Percentiles rank a stretch among this genome's conserved stretches.
Evolutionary conservation across 1,140 invertebrate species (phyloP).

Genomic region (Drosophila prosaltans): DNA sequence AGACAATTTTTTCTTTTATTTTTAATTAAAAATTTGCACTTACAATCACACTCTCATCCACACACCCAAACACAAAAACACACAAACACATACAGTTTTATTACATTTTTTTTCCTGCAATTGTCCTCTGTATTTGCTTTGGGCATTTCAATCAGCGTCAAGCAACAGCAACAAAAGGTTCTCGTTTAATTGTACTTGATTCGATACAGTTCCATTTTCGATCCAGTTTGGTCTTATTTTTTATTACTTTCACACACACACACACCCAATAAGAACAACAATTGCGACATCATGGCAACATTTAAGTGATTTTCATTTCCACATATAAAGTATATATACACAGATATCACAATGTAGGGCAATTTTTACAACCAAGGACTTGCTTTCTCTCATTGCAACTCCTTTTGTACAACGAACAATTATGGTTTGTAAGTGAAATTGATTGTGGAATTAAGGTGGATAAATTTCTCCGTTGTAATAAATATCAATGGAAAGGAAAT

Average conservation of each 20-base stretch:
- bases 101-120: conserved; percentile 3
- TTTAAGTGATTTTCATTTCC: conserved; percentile 44
- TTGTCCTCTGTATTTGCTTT: conserved; percentile 17
- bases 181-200: conserved; percentile 24
- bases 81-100: conserved; percentile 1
- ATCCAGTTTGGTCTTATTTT: conserved; percentile 15
- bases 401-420: conserved; percentile 5
- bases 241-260: conserved; percentile 14
- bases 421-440: conserved; percentile 22
- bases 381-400: neutral
- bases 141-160: conserved; percentile 10
- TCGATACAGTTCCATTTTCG: conserved; percentile 8
- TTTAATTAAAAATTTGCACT: neutral
- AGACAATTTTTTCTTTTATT: neutral
- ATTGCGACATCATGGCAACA: conserved; percentile 12
- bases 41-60: neutral
- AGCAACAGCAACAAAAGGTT: conserved; percentile 21
- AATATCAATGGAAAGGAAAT: conserved; percentile 15
- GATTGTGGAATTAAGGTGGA: conserved; percentile 21
- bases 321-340: conserved; percentile 27
- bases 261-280: conserved; percentile 10
- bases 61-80: neutral
- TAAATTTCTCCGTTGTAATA: conserved; percentile 15
- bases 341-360: conserved; percentile 23
- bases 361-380: conserved; percentile 23